Conservation (phyloP, 2,888 invertebrate species). For the Agrochola litura region DNA sequence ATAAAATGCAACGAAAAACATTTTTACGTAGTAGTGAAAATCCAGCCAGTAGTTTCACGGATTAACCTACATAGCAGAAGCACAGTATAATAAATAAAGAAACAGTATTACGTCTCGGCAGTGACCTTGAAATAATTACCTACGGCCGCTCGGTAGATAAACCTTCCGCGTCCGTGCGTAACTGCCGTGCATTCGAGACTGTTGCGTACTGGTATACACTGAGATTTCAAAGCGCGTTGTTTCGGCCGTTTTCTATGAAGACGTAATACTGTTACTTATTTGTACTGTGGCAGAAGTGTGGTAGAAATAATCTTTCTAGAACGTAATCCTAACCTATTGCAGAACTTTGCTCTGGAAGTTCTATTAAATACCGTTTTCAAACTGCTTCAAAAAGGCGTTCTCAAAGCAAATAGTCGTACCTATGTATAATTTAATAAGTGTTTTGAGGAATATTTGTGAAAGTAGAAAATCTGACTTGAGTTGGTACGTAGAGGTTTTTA, state of each 20-base stretch:
- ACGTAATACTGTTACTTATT: too few species aligned
- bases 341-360: slow-evolving; percentile 5
- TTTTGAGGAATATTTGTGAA: neutral
- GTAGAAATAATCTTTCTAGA: slow-evolving; percentile 30
- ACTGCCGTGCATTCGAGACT: too few species aligned
- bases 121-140: too few species aligned
- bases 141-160: too few species aligned
- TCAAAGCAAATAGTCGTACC: neutral
- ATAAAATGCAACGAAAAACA: neutral
- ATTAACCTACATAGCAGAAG: slow-evolving; percentile 28
- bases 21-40: slow-evolving; percentile 3
- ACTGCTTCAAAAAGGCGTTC: neutral
- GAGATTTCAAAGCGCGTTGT: too few species aligned
- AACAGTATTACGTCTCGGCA: too few species aligned
- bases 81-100: too few species aligned
- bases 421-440: neutral
- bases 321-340: slow-evolving; percentile 23
- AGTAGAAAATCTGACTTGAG: neutral
- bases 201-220: too few species aligned
- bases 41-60: slow-evolving; percentile 5
- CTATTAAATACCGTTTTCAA: slow-evolving; percentile 1
- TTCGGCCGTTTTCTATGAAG: too few species aligned
- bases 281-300: neutral
- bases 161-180: too few species aligned
- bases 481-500: too few species aligned